Evolutionary conservation across 2,888 invertebrate genomes (phyloP), one percentile per base, ranked within the genome.

Genomic region (Athrips mouffetella): DNA sequence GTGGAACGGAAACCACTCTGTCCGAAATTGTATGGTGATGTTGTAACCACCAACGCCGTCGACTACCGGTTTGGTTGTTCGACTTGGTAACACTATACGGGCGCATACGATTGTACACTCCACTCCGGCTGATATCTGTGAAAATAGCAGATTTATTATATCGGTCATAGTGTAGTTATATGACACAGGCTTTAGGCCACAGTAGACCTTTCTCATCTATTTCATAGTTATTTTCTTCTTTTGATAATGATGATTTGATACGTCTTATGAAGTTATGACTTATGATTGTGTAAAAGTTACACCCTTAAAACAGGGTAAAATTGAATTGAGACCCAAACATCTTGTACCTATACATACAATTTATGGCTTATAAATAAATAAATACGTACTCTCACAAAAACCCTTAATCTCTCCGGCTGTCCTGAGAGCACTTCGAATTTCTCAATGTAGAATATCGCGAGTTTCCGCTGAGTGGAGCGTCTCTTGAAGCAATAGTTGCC

Each of bases 1-100:
- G 0, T 57, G 48, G 30, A 64, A 65, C 0, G 85, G 85, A 41
- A 83, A 82, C 80, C 78, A 79, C 0, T 73, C 61, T 0, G 76
- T 73, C 16, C 44, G 48, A 39, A 85, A 76, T 2, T 54, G 37
- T 1, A 86, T 6, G 1, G 72, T 70, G 29, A 84, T 66, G 52
- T 86, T 85, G 63, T 76, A 84, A 2, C 80, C 75, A 0, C 83
- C 82, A 0, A 86, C 65, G 11, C 85, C 85, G 0, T 58, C 46
- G 5, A 85, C 66, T 0, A 15, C 1, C 0, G 85, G 85, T 0
- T 18, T 45, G 1, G 60, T 35, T 7, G 73, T 55, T 1, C 79
- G 71, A 51, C 77, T 84, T 0, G 85, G 86, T 52, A 85, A 54
- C 16, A 62, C 29, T 27, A 85, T 47, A 0, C 74, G 69, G 25